Percentiles rank a stretch among this genome's conserved stretches.
These are phyloP conservation scores for Ectobius pallidus DNA, from an alignment of 2,888 invertebrate genomes.

Conservation along the genomic window DNA sequence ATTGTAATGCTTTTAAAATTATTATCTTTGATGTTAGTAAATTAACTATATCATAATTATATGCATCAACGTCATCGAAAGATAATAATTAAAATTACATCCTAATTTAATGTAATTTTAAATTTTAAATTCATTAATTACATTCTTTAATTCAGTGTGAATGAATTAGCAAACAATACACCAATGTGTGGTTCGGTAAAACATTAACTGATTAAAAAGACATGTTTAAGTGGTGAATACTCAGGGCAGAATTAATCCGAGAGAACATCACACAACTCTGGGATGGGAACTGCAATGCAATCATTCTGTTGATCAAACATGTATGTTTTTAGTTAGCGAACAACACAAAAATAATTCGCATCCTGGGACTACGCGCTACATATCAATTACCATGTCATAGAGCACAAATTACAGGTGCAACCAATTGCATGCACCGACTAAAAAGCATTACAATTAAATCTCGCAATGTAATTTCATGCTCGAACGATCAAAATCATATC, in stretches of 20 bases:
- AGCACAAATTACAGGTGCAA: conserved; percentile 38
- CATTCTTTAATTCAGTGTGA: no score
- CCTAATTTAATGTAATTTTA: no score
- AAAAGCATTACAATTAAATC: conserved; percentile 49
- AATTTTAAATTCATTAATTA: no score
- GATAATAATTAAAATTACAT: no score
- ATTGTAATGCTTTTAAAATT: no score
- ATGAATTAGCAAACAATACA: no score
- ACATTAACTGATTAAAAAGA: neutral
- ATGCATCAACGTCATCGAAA: no score
- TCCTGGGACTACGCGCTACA: neutral
- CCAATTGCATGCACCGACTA: conserved; percentile 37
- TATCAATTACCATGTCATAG: conserved; percentile 30
- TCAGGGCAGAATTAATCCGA: neutral
- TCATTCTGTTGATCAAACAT: conserved; percentile 13
- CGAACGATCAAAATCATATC: conserved; percentile 50
- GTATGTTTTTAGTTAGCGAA: neutral
- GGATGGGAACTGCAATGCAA: neutral
- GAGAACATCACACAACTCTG: neutral
- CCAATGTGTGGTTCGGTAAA: no score
- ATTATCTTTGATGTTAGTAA: no score
- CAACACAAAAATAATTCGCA: conserved; percentile 16
- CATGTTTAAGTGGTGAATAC: neutral
- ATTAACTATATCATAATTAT: no score
- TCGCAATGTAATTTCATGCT: conserved; percentile 52